A percentile compares a stretch with the other conserved stretches of the same genome.
These are phyloP conservation scores for Platycheirus rosarum DNA, from an alignment of 2,888 invertebrate species.

Conservation along the genomic window DNA sequence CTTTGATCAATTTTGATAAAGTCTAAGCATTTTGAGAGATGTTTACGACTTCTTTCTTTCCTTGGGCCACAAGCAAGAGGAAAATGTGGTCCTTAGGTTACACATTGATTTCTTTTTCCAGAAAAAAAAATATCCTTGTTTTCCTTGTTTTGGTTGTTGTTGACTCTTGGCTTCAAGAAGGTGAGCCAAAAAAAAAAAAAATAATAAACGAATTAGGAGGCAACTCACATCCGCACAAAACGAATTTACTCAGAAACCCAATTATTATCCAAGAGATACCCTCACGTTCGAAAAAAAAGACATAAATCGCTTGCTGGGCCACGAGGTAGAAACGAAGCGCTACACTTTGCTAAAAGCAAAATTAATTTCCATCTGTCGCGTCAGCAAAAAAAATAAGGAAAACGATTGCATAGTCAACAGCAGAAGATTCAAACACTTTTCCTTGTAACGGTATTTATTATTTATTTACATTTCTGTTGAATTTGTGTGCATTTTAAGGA, in stretches of 20 bases:
- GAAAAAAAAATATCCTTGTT: too few species aligned
- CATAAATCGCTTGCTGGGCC: not conserved
- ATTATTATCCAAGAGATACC: not conserved
- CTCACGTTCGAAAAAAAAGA: not conserved
- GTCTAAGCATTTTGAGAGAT: slow-evolving; percentile 1
- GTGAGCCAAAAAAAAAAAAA: not conserved
- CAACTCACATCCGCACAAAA: slow-evolving; percentile 7
- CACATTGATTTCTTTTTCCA: not conserved
- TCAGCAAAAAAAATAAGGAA: not conserved
- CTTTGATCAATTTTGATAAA: slow-evolving; percentile 23
- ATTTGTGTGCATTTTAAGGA: not conserved
- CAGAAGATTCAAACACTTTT: not conserved
- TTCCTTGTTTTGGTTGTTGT: not conserved
- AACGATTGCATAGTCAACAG: not conserved
- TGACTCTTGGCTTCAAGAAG: not conserved
- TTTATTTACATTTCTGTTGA: not conserved
- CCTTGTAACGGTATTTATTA: not conserved
- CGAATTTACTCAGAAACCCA: slow-evolving; percentile 7
- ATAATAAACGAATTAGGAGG: not conserved
- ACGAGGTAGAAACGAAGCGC: not conserved
- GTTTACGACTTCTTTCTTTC: not conserved
- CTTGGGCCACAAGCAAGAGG: not conserved
- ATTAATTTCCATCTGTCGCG: not conserved
- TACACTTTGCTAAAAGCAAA: slow-evolving; percentile 2
- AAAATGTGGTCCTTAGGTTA: not conserved